These are phyloP conservation scores for Saturnia pavonia DNA, from an alignment of 2,888 invertebrate genomes.

Conservation along the genomic window DNA sequence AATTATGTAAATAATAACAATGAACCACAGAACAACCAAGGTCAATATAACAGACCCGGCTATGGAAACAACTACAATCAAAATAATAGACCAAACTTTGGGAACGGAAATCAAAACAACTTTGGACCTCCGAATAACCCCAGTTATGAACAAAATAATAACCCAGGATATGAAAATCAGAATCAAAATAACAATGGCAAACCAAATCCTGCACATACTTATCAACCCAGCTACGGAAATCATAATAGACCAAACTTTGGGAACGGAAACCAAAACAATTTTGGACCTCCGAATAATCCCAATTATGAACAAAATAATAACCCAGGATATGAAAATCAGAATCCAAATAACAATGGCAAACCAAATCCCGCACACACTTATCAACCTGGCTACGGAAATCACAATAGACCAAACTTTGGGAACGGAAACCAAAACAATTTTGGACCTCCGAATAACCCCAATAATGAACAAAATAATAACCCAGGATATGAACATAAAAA, in stretches of 20 bases:
- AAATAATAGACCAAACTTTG: background rate
- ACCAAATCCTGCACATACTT: too few species aligned
- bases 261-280: slow-evolving; percentile 23
- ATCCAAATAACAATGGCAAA: too few species aligned
- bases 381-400: slow-evolving; percentile 25
- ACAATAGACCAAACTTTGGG: background rate
- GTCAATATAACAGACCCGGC: slow-evolving; percentile 23
- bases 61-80: slow-evolving; percentile 23
- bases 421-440: slow-evolving; percentile 24
- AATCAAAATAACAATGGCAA: too few species aligned
- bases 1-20: slow-evolving; percentile 25
- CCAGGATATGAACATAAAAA: too few species aligned
- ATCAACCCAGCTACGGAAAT: slow-evolving; percentile 25
- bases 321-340: too few species aligned
- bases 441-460: slow-evolving; percentile 14
- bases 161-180: too few species aligned
- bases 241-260: background rate
- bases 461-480: slow-evolving; percentile 13
- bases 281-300: slow-evolving; percentile 16
- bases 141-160: slow-evolving; percentile 14
- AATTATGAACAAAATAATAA: slow-evolving; percentile 14
- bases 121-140: slow-evolving; percentile 16
- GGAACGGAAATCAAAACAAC: slow-evolving; percentile 22
- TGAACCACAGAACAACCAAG: slow-evolving; percentile 13
- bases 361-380: too few species aligned